Percentiles rank a stretch among this genome's conserved stretches.
Conservation (phyloP, 1,140 invertebrate species). For the Meloidogyne exigua region DNA sequence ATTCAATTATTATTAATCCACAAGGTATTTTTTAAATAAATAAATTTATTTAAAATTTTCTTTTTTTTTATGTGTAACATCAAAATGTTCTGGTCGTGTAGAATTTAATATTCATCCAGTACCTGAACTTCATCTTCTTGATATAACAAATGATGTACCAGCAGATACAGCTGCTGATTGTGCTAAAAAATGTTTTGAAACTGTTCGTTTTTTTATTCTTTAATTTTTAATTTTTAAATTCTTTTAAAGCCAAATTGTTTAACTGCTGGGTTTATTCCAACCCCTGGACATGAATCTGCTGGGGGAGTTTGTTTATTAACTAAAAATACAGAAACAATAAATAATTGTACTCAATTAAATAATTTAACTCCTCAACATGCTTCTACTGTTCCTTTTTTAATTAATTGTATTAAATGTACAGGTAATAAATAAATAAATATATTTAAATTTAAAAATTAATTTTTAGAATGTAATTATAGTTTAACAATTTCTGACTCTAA, state of each 20-base stretch:
- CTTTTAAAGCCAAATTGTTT: conserved; percentile 53
- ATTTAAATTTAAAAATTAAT: not conserved
- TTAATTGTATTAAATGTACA: conserved; percentile 62
- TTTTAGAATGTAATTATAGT: conserved; percentile 56
- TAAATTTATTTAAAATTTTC: not conserved
- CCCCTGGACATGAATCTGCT: conserved; percentile 44
- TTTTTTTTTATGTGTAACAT: conserved; percentile 41
- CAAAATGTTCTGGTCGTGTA: conserved; percentile 53
- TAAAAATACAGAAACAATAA: conserved; percentile 35
- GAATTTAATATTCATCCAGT: conserved; percentile 61
- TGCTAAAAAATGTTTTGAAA: conserved; percentile 60
- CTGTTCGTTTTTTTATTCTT: conserved; percentile 27
- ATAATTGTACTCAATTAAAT: conserved; percentile 10
- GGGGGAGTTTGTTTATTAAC: conserved; percentile 61
- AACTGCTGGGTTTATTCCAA: conserved; percentile 60
- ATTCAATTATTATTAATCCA: conserved; percentile 36
- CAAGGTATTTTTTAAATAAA: conserved; percentile 24
- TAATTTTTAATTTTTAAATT: not conserved
- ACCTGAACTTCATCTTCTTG: conserved; percentile 50
- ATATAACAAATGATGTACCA: conserved; percentile 62
- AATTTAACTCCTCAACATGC: conserved; percentile 58
- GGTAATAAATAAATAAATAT: conserved; percentile 34
- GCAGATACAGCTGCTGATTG: conserved; percentile 61
- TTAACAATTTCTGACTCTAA: conserved; percentile 43
- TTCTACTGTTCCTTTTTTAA: conserved; percentile 58